Conservation (phyloP, 2,113 vertebrate species). For the Ondatra zibethicus region DNA sequence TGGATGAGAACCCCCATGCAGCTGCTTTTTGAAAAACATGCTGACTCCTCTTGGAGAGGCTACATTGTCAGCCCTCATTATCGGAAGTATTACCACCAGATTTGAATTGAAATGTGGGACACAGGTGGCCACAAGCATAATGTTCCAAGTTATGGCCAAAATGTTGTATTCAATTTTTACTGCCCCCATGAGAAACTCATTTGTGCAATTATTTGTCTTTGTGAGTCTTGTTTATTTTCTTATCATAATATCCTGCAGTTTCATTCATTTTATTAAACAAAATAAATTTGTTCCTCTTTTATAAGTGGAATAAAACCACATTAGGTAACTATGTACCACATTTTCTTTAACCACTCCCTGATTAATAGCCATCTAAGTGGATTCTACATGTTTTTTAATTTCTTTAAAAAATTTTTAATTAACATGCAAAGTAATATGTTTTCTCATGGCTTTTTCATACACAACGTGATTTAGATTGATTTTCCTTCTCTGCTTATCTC, state of each 20-base stretch:
- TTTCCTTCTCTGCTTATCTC: background rate
- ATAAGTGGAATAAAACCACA: background rate
- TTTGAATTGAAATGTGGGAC: constrained; percentile 25
- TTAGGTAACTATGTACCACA: background rate
- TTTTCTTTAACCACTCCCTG: background rate
- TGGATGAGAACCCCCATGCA: background rate
- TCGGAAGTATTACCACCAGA: background rate
- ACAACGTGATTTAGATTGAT: background rate
- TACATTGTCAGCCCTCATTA: background rate
- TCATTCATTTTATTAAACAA: background rate
- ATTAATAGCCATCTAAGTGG: background rate
- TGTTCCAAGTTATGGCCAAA: constrained; percentile 6
- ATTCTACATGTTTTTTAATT: background rate
- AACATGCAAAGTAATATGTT: background rate
- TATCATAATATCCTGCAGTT: background rate
- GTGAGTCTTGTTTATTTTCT: background rate
- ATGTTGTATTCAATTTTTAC: background rate
- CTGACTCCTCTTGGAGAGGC: background rate
- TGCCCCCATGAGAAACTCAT: background rate
- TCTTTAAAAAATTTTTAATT: background rate
- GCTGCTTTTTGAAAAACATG: constrained; percentile 11
- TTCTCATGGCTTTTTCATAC: background rate
- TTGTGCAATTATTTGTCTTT: background rate
- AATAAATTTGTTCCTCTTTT: background rate
- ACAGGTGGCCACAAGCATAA: constrained; percentile 6